Conservation (phyloP, 2,113 vertebrate species). For the Empidonax traillii region DNA sequence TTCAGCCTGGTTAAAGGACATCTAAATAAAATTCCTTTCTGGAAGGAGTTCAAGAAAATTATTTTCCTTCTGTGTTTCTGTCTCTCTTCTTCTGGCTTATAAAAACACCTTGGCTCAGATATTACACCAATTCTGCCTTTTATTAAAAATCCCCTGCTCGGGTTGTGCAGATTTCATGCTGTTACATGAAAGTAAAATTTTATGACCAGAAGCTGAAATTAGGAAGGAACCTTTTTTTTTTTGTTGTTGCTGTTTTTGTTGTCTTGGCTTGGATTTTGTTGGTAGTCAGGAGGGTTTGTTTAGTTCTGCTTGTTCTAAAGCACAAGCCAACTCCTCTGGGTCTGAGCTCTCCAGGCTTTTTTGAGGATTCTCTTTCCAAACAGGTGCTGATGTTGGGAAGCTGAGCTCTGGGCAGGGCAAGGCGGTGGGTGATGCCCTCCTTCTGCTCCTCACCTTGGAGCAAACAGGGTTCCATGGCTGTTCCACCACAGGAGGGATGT, state of each 20-base stretch:
- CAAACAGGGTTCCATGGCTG: background rate
- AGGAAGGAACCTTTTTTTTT: background rate
- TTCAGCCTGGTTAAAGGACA: background rate
- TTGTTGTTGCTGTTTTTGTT: background rate
- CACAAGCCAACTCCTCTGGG: background rate
- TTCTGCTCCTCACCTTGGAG: background rate
- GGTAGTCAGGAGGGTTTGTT: background rate
- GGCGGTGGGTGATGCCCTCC: background rate
- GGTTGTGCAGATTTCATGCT: conserved; percentile 40
- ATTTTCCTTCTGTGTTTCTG: conserved; percentile 58
- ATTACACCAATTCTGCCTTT: conserved; percentile 37
- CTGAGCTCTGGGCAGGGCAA: background rate
- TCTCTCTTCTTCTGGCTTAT: conserved; percentile 57
- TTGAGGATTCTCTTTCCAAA: background rate
- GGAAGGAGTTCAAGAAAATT: conserved; percentile 61
- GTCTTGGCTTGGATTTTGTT: background rate
- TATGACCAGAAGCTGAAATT: conserved; percentile 60
- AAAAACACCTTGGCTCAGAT: conserved; percentile 57
- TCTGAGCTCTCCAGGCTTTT: background rate
- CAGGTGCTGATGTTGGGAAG: background rate
- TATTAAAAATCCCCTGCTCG: conserved; percentile 17
- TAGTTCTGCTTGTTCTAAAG: background rate
- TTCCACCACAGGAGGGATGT: background rate
- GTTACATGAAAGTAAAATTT: conserved; percentile 58
- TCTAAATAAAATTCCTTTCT: conserved; percentile 41